Base-by-base conservation (phyloP, 2,888 invertebrate genomes). In the Caenorhabditis uteleia region DNA sequence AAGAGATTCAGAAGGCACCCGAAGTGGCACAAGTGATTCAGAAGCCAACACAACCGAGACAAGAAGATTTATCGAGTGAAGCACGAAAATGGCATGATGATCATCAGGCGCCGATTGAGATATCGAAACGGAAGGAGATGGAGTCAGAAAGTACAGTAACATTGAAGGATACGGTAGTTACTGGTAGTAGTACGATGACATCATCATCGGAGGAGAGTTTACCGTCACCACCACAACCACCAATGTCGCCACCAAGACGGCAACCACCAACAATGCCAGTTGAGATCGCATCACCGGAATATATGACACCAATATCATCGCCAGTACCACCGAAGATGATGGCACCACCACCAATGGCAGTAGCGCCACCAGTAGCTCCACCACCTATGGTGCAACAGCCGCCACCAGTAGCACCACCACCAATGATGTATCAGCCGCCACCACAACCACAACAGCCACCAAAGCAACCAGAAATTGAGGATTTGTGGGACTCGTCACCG, bases 1-100 rank as follows among this genome's bases (percentile, higher is more conserved):
- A 12, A 8, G 20, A 38, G 21, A 38, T 20, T 38, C n/a, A 10
- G 29, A 20, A 12, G 23, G n/a, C 21, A 16, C 12, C 12, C 12
- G 18, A 14, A n/a, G 39, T 12, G n/a, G 18, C 16, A 8, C 16
- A 10, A 12, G 39, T 39, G 39, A 39, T 18, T 10, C 12, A 12
- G 10, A 20, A 39, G 14, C 25, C 33, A 8, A 39, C 26, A 1
- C 23, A 33, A 20, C 34, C 14, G 3, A 21, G 2, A 20, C 26
- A 44, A 7, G n/a, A 27, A 14, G 25, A 1, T n/a, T n/a, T n/a
- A n/a, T n/a, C 44, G n/a, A 48, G 49, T 8, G 70, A 72, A 55
- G 74, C 74, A 1, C 53, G 56, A n/a, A 70, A 68, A 16, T 74
- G 74, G 74, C 74, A 74, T 31, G 56, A 57, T 3, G 57, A 68